Conservation (phyloP, 2,888 invertebrate genomes). For the Isoperla grammatica region DNA sequence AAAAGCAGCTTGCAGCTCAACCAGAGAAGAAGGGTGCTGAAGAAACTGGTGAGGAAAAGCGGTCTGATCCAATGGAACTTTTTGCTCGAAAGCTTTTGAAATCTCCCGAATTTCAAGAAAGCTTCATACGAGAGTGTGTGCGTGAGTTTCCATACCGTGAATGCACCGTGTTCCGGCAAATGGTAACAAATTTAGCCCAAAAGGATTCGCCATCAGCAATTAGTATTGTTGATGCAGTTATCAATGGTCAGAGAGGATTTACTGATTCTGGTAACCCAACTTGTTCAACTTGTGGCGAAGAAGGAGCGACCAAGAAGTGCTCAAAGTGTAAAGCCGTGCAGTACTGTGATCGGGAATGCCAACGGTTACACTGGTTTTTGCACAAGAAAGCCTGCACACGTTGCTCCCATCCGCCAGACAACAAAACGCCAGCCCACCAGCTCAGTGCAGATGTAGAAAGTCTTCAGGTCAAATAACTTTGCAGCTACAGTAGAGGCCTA, state of each 20-base stretch:
- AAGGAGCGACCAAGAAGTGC: conserved; percentile 87
- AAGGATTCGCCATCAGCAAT: conserved; percentile 66
- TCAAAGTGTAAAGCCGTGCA: conserved; percentile 89
- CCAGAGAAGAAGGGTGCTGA: conserved; percentile 35
- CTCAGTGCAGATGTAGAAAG: not conserved
- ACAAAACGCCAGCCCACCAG: conserved; percentile 4
- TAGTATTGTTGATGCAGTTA: conserved; percentile 67
- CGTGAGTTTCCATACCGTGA: conserved; percentile 88
- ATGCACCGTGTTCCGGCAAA: conserved; percentile 82
- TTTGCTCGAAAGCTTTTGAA: conserved; percentile 72
- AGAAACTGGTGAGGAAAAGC: conserved; percentile 47
- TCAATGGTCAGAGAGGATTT: conserved; percentile 85
- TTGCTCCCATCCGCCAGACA: conserved; percentile 42
- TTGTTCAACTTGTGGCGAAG: conserved; percentile 84
- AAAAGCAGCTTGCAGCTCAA: conserved; percentile 55
- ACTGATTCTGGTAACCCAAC: conserved; percentile 55
- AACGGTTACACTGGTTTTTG: conserved; percentile 87
- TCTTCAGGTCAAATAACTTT: not conserved
- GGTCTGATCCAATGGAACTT: conserved; percentile 64
- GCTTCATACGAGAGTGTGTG: conserved; percentile 77
- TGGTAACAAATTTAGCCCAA: conserved; percentile 69
- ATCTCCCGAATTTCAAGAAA: conserved; percentile 55
- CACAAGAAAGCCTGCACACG: conserved; percentile 81
- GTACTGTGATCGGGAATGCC: conserved; percentile 93
- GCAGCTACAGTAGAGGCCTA: no score